phyloP scores from a whole-genome alignment of 1,140 invertebrate genomes.

The Meloidogyne chitwoodi region DNA sequence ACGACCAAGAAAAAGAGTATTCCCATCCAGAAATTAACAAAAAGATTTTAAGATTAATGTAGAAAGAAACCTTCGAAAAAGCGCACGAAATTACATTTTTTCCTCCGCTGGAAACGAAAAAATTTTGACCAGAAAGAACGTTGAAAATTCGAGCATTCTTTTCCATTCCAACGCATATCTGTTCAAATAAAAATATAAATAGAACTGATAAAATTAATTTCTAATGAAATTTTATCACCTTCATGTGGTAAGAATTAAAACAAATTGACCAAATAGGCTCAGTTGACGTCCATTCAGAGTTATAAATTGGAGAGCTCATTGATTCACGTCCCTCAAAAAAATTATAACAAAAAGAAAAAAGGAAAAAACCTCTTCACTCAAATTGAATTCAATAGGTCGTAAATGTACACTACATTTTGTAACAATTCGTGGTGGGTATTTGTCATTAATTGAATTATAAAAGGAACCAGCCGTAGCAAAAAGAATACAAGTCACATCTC shows the following conservation, averaged over 20 bases:
- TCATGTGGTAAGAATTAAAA: conserved; percentile 33
- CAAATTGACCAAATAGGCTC: conserved; percentile 28
- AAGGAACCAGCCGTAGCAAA: conserved; percentile 21
- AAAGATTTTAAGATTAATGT: neutral
- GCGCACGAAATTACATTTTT: conserved; percentile 22
- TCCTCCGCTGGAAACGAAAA: conserved; percentile 25
- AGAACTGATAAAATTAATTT: neutral
- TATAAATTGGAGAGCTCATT: conserved; percentile 32
- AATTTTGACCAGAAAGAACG: conserved; percentile 23
- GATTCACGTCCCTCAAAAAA: conserved; percentile 16
- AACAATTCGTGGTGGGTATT: conserved; percentile 6
- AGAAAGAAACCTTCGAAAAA: conserved; percentile 26
- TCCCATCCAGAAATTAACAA: conserved; percentile 22
- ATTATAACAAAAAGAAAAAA: neutral
- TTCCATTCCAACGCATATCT: conserved; percentile 25
- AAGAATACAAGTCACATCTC: conserved; percentile 27
- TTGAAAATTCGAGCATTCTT: conserved; percentile 24
- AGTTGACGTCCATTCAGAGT: conserved; percentile 12
- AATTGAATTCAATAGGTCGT: conserved; percentile 20
- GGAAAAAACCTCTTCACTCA: conserved; percentile 18
- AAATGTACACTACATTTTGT: conserved; percentile 23
- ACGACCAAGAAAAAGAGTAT: conserved; percentile 24
- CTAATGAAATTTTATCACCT: neutral
- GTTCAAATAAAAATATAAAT: neutral
- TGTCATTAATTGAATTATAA: neutral